Evolutionary conservation across 2,888 invertebrate species (phyloP).

Genomic region (Epinotia ramella): DNA sequence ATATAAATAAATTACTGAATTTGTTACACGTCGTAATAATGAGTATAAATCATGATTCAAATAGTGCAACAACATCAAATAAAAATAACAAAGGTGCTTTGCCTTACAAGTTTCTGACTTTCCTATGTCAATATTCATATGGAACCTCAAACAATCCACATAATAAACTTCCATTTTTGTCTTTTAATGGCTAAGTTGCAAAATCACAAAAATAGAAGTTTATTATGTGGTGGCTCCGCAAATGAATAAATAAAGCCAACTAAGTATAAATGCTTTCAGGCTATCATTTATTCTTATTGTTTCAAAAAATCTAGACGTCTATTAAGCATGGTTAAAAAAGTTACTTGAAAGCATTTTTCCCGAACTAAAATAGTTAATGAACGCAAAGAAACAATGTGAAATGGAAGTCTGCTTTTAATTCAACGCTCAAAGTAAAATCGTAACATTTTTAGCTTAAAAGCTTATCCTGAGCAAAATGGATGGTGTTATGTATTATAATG

Average conservation of each 20-base stretch:
- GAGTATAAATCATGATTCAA: too few relatives aligned
- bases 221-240: neutral
- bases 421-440: slow-evolving; percentile 35
- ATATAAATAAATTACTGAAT: too few relatives aligned
- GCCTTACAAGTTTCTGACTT: too few relatives aligned
- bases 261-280: neutral
- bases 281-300: neutral
- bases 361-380: slow-evolving; percentile 15
- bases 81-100: too few relatives aligned
- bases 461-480: slow-evolving; percentile 39
- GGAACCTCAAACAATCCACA: too few relatives aligned
- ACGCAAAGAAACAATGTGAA: slow-evolving; percentile 32
- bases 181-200: too few relatives aligned
- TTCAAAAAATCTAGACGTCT: neutral
- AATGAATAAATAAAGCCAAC: neutral
- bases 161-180: too few relatives aligned
- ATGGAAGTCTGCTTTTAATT: slow-evolving; percentile 37
- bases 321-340: slow-evolving; percentile 18
- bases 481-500: slow-evolving; percentile 57
- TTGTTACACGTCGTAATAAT: too few relatives aligned
- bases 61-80: too few relatives aligned
- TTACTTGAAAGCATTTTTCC: neutral
- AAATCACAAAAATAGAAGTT: neutral
- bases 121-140: too few relatives aligned
- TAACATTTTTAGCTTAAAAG: slow-evolving; percentile 45